Evolutionary conservation across 1,140 invertebrate genomes (phyloP), one percentile per base, ranked within the genome.

Genomic region (Nilaparvata lugens): DNA sequence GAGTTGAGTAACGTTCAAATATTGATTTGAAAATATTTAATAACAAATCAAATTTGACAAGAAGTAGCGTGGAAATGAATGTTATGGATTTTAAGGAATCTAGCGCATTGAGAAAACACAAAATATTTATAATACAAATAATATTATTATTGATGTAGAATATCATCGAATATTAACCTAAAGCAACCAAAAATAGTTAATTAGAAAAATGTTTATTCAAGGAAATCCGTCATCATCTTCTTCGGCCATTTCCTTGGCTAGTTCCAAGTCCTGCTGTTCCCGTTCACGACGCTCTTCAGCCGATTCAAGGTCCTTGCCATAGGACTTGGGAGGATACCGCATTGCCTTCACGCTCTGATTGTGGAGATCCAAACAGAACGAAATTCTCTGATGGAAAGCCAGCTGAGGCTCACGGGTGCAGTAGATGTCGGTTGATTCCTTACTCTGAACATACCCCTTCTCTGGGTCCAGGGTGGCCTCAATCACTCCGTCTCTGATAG

Each of bases 321-420:
- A 98, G 0, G 94, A 95, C 73, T 99, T 99, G 1, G 96, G 95
- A 28, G 97, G 97, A 78, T 98, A 99, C 62, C 97, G 82, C 94
- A 99, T 98, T 0, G 97, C 97, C 77, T 98, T 94, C 0, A 96
- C 92, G 76, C 87, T 98, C 72, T 98, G 93, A 76, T 99, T 98
- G 70, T 99, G 96, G 58, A 99, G 83, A 71, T 98, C 94, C 23
- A 99, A 76, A 71, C 97, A 99, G 70, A 99, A 98, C 7, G 91
- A 90, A 67, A 99, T 99, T 65, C 97, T 83, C 71, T 98, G 93
- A 79, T 99, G 95, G 74, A 98, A 99, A 64, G 95, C 94, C 51
- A 94, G 76, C 70, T 98, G 89, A 0, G 97, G 97, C 73, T 99
- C 96, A 54, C 91, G 82, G 4, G 97, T 99, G 63, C 91, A 94